Conservation (phyloP, 1,140 invertebrate species). For the Brachionus rotundiformis region DNA sequence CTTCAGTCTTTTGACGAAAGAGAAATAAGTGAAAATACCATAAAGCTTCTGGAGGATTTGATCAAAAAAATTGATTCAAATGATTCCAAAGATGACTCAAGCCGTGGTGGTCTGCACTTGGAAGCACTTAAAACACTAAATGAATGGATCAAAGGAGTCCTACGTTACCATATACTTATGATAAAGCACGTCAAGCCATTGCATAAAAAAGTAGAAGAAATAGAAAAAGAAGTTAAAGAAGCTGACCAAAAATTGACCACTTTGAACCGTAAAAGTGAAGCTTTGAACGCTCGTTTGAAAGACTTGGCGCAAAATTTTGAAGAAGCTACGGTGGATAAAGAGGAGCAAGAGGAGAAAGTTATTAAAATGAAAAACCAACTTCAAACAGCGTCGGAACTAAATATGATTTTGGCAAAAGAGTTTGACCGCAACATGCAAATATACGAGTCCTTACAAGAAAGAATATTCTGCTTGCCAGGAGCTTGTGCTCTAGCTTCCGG, state of each 20-base stretch:
- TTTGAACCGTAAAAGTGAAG: slow-evolving; percentile 60
- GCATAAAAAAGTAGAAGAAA: slow-evolving; percentile 63
- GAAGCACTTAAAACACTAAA: slow-evolving; percentile 36
- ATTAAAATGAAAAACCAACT: slow-evolving; percentile 61
- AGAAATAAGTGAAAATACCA: slow-evolving; percentile 60
- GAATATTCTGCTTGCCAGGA: slow-evolving; percentile 58
- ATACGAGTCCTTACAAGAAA: slow-evolving; percentile 58
- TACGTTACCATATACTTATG: slow-evolving; percentile 62
- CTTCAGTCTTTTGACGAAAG: slow-evolving; percentile 63
- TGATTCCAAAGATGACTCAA: slow-evolving; percentile 7
- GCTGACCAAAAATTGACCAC: slow-evolving; percentile 62
- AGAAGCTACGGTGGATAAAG: slow-evolving; percentile 64
- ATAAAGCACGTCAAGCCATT: slow-evolving; percentile 63
- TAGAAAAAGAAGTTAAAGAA: slow-evolving; percentile 60
- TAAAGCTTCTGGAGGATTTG: slow-evolving; percentile 61
- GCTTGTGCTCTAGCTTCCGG: slow-evolving; percentile 61
- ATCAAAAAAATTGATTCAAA: slow-evolving; percentile 58
- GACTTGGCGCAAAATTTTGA: slow-evolving; percentile 62
- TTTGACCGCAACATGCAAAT: slow-evolving; percentile 60
- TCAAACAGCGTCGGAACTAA: slow-evolving; percentile 61
- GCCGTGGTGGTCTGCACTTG: not conserved
- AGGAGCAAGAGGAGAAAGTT: slow-evolving; percentile 63
- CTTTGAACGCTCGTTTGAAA: slow-evolving; percentile 59
- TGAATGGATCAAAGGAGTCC: slow-evolving; percentile 61
- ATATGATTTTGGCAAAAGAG: slow-evolving; percentile 62